A percentile compares a stretch with the other conserved stretches of the same genome.
Evolutionary conservation across 35 echinoderm and acorn worm genomes (phyloP).

Genomic region (Ptychodera flava): DNA sequence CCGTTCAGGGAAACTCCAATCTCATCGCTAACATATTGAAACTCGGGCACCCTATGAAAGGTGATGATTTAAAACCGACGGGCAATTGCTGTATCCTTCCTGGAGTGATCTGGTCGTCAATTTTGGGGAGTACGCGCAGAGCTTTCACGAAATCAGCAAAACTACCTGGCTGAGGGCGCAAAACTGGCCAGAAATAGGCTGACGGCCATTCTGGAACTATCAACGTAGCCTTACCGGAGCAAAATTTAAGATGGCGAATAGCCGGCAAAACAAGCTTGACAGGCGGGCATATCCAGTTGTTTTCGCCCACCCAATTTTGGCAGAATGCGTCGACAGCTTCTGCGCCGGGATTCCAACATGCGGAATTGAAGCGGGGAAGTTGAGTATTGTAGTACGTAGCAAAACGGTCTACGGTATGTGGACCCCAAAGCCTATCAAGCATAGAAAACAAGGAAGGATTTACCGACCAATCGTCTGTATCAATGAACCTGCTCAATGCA

Average conservation of each 20-base stretch:
- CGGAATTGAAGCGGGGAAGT: slow-evolving; percentile 15
- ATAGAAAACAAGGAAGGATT: slow-evolving; percentile 15
- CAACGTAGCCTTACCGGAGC: neutral
- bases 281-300: slow-evolving; percentile 42
- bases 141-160: neutral
- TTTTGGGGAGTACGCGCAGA: neutral
- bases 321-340: slow-evolving; percentile 30
- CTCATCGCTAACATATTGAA: slow-evolving; percentile 3
- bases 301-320: slow-evolving; percentile 23
- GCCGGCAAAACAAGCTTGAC: slow-evolving; percentile 8
- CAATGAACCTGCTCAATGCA: slow-evolving; percentile 19
- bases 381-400: slow-evolving; percentile 26
- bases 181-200: slow-evolving; percentile 26
- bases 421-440: slow-evolving; percentile 26
- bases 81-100: neutral
- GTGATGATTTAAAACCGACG: neutral
- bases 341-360: slow-evolving; percentile 30
- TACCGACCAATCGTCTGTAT: slow-evolving; percentile 40
- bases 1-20: neutral
- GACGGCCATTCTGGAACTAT: slow-evolving; percentile 31
- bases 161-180: neutral
- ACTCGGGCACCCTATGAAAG: neutral
- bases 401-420: slow-evolving; percentile 32
- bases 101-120: neutral
- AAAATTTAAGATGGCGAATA: slow-evolving; percentile 9